Conservation (phyloP, 2,113 vertebrate genomes). For the Pelodiscus sinensis region DNA sequence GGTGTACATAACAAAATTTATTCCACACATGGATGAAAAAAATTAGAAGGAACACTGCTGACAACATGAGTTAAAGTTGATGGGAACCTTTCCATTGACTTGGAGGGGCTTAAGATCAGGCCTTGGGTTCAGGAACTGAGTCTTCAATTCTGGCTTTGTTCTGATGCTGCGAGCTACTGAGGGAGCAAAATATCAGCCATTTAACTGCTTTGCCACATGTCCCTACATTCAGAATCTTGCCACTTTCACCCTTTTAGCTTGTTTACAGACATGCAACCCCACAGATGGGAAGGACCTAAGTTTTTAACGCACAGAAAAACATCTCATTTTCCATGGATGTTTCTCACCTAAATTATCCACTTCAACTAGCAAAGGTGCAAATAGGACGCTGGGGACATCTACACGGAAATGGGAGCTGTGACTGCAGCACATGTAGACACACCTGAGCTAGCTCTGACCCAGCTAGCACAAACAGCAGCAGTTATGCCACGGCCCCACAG, state of each 20-base stretch:
- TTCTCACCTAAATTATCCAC: neutral
- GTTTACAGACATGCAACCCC: neutral
- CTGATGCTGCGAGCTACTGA: neutral
- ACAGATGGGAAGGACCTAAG: neutral
- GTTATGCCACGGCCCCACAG: no score
- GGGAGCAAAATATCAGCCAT: neutral
- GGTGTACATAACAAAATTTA: no score
- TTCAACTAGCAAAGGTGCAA: neutral
- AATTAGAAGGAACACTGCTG: no score
- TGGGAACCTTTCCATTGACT: neutral
- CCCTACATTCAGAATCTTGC: neutral
- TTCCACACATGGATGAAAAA: no score
- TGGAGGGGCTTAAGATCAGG: neutral
- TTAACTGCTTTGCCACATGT: neutral
- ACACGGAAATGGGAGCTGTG: neutral
- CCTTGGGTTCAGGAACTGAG: conserved; percentile 9
- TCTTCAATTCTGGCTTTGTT: conserved; percentile 2
- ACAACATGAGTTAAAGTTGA: neutral
- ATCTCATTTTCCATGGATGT: neutral
- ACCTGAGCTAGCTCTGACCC: neutral
- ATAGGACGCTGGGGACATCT: neutral
- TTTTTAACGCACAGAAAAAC: neutral
- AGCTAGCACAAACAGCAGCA: neutral
- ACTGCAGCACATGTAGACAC: neutral
- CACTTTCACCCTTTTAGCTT: neutral